Evolutionary conservation across 2,113 vertebrate genomes (phyloP), one percentile per base, ranked within the genome.

Genomic region (Toxotes jaculatrix): DNA sequence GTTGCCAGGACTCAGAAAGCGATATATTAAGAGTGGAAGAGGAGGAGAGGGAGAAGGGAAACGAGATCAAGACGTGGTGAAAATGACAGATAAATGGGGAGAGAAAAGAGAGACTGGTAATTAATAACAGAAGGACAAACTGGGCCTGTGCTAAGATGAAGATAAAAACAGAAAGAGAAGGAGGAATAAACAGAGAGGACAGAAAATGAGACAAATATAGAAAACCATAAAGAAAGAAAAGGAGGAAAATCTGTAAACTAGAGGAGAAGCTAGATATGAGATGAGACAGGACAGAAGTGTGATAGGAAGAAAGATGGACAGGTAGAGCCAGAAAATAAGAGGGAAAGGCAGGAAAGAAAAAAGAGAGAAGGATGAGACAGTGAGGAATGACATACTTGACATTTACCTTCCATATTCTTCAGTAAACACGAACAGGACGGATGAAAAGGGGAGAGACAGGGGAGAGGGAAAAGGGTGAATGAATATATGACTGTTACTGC

Each of bases 331-430:
- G 2, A 13, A 31, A 38, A 49, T 12, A 32, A n/a, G 14, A 10
- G 3, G 2, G 16, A 6, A n/a, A 65, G 51, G 49, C 40, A 60
- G 12, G 1, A 53, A 21, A 34, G 16, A 75, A 59, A 27, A 43
- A 71, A 13, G 5, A 38, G 23, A 72, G 5, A 17, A 69, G 17
- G 43, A 67, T 31, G 55, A 80, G 64, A 64, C 38, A 23, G 61
- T 21, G 27, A 82, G 32, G 74, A 67, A 49, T 62, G 62, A 67
- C 51, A 79, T 59, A 32, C 73, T 72, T 91, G 88, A 91, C 90
- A 91, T 91, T 91, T 91, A 87, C 83, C 69, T 93, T 91, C 78
- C 71, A 89, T 90, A 91, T 84, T 86, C 91, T 87, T 92, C 77
- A 66, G 86, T 89, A 85, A 91, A 92, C 83, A 91, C 59, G 80